A percentile compares a stretch with the other conserved stretches of the same genome.
phyloP scores from a whole-genome alignment of 2,888 invertebrate genomes.

The Drosophila recens region DNA sequence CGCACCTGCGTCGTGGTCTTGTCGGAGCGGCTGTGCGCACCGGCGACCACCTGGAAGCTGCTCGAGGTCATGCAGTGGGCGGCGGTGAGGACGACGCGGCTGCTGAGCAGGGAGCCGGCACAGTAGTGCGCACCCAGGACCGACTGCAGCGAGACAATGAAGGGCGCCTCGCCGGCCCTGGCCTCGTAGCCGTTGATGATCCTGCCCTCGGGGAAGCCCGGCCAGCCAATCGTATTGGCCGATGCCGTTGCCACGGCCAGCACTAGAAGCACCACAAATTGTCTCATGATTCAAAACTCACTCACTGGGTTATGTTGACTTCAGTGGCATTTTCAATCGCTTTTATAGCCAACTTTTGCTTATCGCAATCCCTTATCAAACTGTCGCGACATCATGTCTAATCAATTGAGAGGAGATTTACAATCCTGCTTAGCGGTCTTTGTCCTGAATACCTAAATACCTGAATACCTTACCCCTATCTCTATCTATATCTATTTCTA shows the following conservation, averaged over 20 bases:
- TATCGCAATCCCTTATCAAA: conserved; percentile 51
- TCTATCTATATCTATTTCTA: conserved; percentile 5
- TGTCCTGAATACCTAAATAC: conserved; percentile 49
- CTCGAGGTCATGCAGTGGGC: conserved; percentile 77
- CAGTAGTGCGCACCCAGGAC: conserved; percentile 76
- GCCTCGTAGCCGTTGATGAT: conserved; percentile 84
- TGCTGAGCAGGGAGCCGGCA: conserved; percentile 84
- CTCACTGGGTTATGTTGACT: conserved; percentile 26
- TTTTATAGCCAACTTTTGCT: conserved; percentile 52
- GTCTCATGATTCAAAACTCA: conserved; percentile 61
- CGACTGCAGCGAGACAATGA: conserved; percentile 83
- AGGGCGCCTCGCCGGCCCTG: conserved; percentile 84
- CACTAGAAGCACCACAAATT: conserved; percentile 66
- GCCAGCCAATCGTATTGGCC: conserved; percentile 51
- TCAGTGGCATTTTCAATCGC: neutral
- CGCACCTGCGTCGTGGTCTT: conserved; percentile 68
- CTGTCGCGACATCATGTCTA: conserved; percentile 10
- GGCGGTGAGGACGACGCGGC: conserved; percentile 83
- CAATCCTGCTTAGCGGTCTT: conserved; percentile 48
- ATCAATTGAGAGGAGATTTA: conserved; percentile 53
- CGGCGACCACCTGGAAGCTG: conserved; percentile 82
- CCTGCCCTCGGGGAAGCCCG: conserved; percentile 76
- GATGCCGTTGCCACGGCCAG: conserved; percentile 63
- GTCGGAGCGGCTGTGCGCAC: conserved; percentile 80
- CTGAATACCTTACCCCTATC: conserved; percentile 19